Base-by-base conservation (phyloP, 2,113 vertebrate genomes). In the Theristicus caerulescens region DNA sequence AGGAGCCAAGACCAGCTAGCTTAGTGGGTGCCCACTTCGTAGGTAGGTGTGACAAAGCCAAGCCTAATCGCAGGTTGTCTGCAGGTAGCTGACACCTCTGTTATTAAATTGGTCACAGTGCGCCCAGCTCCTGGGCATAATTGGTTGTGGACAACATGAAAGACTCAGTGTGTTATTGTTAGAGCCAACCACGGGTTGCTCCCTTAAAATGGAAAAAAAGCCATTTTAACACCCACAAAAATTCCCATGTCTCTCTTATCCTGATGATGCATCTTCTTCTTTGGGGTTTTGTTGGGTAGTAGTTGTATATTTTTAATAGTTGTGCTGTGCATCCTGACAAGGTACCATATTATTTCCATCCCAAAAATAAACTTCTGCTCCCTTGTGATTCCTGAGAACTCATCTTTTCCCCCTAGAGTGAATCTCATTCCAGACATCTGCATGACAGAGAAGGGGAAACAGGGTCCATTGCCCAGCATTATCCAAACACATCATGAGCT, bases 51-150 rank as follows among this genome's bases (percentile, higher is more conserved):
- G 93, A 80, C 6, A 2, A 82, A 94, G 51, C 87, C 92, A 93
- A 91, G 11, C 44, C 93, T 96, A 96, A 97, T 94, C 58, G 12
- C 87, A 82, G 87, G 90, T 27, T 97, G 93, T 90, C 94, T 93
- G 62, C 70, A 80, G 44, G 34, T 40, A 77, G 19, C 31, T 90
- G 90, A 82, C 84, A 73, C 36, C 73, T 80, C 95, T 94, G 40
- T 91, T 96, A 96, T 96, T 97, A 96, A 94, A 90, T 24, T 80
- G 84, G 54, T 94, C 80, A 85, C 67, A 90, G 24, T 19, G 2
- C 29, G 36, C 34, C 19, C 71, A 79, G 38, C 42, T 93, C 62
- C 80, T 88, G 76, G 80, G 80, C 52, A 78, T 73, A 86, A 83
- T 2, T 76, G 32, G 15, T 84, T 82, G 46, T 96, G 96, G 95